Evolutionary conservation across 2,113 vertebrate species (phyloP).

Genomic region (Corydoras maculifer): DNA sequence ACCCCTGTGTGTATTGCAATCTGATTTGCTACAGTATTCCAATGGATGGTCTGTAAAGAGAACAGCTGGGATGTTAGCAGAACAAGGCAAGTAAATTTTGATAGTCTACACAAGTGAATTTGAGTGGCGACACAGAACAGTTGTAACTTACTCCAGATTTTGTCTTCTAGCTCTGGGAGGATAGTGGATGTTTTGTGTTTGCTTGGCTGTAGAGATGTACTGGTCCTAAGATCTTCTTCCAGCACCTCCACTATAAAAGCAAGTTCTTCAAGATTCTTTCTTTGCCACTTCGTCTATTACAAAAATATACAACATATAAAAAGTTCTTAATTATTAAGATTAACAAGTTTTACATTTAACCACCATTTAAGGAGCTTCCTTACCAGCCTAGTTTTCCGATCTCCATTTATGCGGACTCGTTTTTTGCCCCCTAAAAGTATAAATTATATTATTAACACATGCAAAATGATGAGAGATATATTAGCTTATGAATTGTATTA

Average conservation of each 20-base stretch:
- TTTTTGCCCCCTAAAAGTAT: conserved; percentile 59
- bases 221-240: conserved; percentile 72
- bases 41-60: conserved; percentile 6
- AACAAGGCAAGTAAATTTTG: background rate
- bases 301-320: background rate
- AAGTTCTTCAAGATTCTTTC: conserved; percentile 72
- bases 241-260: conserved; percentile 78
- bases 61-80: conserved; percentile 2
- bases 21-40: conserved; percentile 43
- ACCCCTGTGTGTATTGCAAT: conserved; percentile 52
- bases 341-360: too few species aligned
- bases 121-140: background rate
- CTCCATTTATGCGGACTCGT: conserved; percentile 60
- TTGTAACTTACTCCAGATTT: background rate
- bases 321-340: background rate
- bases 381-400: conserved; percentile 58
- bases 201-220: conserved; percentile 14
- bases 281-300: conserved; percentile 58
- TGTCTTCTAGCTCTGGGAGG: background rate
- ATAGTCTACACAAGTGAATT: background rate
- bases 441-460: background rate
- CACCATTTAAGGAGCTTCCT: conserved; percentile 32
- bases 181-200: background rate
- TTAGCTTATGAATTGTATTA: background rate
- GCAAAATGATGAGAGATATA: background rate